Evolutionary conservation across 2,888 invertebrate species (phyloP).

Genomic region (Chaitophorus viminalis): DNA sequence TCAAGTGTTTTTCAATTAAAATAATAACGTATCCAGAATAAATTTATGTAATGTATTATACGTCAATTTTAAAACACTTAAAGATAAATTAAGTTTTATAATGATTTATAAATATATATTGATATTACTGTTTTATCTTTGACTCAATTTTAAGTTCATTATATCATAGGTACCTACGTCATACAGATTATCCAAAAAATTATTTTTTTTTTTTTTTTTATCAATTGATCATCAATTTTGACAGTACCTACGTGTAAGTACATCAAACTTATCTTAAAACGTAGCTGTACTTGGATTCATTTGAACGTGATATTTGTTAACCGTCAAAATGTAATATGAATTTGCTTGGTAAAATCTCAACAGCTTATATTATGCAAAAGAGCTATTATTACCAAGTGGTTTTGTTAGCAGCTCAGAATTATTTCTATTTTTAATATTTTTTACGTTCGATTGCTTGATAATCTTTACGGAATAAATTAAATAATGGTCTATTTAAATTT

Average conservation of each 20-base stretch:
- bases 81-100: neutral
- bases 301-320: neutral
- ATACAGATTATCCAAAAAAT: no score
- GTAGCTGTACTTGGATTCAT: no score
- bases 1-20: constrained; percentile 28
- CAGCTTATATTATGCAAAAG: neutral
- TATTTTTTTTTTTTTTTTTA: no score
- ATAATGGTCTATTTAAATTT: neutral
- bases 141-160: no score
- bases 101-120: neutral
- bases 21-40: constrained; percentile 3
- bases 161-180: neutral
- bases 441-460: neutral
- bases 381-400: no score
- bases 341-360: neutral
- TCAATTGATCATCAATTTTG: no score
- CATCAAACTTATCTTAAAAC: no score
- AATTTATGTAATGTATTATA: neutral
- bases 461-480: neutral
- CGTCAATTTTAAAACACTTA: neutral
- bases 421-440: neutral
- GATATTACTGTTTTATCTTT: no score
- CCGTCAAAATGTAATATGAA: neutral
- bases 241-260: no score
- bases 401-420: neutral